Evolutionary conservation across 53 echinoderm and acorn worm genomes (phyloP).

Genomic region (Arbacia lixula): DNA sequence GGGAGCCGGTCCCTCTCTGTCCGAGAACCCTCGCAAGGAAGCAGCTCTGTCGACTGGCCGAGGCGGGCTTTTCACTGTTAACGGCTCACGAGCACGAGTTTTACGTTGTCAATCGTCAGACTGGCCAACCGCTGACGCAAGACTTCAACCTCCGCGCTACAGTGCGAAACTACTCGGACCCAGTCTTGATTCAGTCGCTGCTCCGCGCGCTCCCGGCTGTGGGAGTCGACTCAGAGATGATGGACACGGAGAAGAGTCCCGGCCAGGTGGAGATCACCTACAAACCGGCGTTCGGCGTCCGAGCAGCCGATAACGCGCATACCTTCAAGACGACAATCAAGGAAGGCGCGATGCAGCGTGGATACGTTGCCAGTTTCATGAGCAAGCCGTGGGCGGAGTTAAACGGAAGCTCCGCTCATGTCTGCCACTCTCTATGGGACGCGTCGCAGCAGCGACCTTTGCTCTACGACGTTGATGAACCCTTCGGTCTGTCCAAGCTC

Average conservation of each 20-base stretch:
- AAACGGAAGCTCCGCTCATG: conserved; percentile 76
- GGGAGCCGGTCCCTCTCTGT: conserved; percentile 45
- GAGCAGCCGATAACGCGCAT: conserved; percentile 75
- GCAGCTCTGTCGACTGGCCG: conserved; percentile 60
- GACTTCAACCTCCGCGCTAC: conserved; percentile 70
- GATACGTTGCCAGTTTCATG: conserved; percentile 81
- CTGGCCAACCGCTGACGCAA: conserved; percentile 65
- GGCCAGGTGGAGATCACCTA: conserved; percentile 84
- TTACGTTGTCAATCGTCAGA: conserved; percentile 66
- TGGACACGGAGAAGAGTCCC: conserved; percentile 74
- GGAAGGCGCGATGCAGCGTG: conserved; percentile 73
- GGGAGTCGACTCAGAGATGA: conserved; percentile 73
- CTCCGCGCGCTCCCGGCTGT: conserved; percentile 33
- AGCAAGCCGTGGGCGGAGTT: conserved; percentile 76
- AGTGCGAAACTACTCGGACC: conserved; percentile 52
- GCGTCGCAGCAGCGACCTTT: conserved; percentile 44
- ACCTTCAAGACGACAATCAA: conserved; percentile 77
- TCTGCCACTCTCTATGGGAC: conserved; percentile 88
- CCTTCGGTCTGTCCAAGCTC: conserved; percentile 64
- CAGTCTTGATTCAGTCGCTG: conserved; percentile 36
- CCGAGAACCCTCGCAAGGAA: conserved; percentile 71
- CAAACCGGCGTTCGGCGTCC: conserved; percentile 79
- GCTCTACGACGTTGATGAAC: conserved; percentile 48
- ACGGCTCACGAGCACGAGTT: conserved; percentile 87
- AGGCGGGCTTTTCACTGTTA: conserved; percentile 73